Evolutionary conservation across 2,797 vertebrate species (phyloP), one percentile per base, ranked within the genome.

Genomic region (Etheostoma nigrum): DNA sequence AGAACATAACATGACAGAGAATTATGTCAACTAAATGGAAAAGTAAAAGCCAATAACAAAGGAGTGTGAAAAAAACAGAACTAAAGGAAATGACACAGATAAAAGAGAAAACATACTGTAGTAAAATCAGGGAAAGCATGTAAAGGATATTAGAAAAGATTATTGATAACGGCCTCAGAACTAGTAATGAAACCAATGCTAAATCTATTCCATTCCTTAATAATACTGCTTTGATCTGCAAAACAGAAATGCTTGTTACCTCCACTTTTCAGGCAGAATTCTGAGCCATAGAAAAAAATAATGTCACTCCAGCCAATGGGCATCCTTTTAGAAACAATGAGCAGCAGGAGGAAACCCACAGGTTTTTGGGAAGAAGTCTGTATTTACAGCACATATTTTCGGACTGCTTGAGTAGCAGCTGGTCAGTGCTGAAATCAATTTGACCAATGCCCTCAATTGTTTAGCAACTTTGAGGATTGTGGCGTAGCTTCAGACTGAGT

Each of bases 401-500:
- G 18, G 66, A 78, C 69, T 64, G 40, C 61, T 59, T 69, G 74
- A 85, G 87, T 4, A 89, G 84, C 88, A 89, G 86, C 78, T 53
- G 78, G 72, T 78, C 70, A 65, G 27, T 1, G 45, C 52, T 33
- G 59, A 77, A 89, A 91, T 87, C 88, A 83, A 88, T 89, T 88
- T 90, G 81, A 88, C 90, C 90, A 48, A 72, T 83, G 89, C 69
- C 91, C 88, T 84, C 84, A 83, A 86, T 88, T 88, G 14, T 78
- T 82, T 57, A 66, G 66, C 73, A 79, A 86, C 78, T 86, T 75
- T 81, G 25, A 79, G 80, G 69, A 85, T 52, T n/a, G 74, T 8
- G 44, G 52, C 55, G 60, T 47, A 30, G 71, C 75, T 78, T 83
- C 61, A 45, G 74, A 52, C 67, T 33, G 76, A 79, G 76, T 85